phyloP scores from a whole-genome alignment of 2,888 invertebrate genomes.

The Lepidocyrtinus sp. region DNA sequence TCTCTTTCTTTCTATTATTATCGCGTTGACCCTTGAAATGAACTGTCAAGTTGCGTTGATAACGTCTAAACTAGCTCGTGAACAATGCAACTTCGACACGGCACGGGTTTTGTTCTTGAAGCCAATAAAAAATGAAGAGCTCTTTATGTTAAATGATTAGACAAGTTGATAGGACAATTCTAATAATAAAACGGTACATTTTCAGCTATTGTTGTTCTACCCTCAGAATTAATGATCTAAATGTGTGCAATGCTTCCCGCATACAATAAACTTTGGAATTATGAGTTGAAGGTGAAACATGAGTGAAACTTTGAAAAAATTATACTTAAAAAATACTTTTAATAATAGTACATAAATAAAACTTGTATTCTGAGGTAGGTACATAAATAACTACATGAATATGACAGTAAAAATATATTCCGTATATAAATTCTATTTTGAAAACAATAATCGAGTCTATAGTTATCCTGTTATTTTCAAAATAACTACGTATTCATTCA shows the following conservation, averaged over 20 bases:
- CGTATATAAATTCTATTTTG: background rate
- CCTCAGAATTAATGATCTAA: background rate
- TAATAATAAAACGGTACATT: background rate
- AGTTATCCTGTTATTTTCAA: background rate
- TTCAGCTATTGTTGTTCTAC: background rate
- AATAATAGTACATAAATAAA: background rate
- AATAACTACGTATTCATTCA: background rate
- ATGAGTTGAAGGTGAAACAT: background rate
- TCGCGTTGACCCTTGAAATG: slow-evolving; percentile 56
- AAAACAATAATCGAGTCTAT: background rate
- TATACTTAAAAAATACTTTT: background rate
- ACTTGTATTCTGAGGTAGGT: background rate
- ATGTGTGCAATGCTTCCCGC: background rate
- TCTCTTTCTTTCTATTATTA: slow-evolving; percentile 24
- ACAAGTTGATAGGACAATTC: background rate
- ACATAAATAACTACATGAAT: no score
- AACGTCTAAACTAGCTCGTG: slow-evolving; percentile 1
- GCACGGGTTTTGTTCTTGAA: background rate
- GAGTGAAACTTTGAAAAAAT: background rate
- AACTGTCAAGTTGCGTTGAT: slow-evolving; percentile 47
- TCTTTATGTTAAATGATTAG: background rate
- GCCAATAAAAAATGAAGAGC: background rate
- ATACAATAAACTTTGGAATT: no score
- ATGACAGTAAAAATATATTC: background rate
- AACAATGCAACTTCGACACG: slow-evolving; percentile 4